Evolutionary conservation across 2,113 vertebrate genomes (phyloP).

Genomic region (Calonectris borealis): DNA sequence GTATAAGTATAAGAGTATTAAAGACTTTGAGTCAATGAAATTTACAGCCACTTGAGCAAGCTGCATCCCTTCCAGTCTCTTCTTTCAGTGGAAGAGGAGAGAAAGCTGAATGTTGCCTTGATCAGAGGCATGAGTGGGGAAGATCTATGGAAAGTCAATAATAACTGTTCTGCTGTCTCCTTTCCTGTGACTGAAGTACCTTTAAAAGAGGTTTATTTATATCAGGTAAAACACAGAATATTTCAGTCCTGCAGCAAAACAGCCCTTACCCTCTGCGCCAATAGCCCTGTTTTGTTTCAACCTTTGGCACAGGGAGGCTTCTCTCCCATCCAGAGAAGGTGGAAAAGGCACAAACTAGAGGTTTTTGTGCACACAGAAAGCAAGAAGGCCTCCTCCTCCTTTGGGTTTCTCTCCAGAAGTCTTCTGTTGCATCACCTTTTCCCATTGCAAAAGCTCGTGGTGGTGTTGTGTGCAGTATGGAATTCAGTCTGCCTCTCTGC

Average conservation of each 20-base stretch:
- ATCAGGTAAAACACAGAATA: neutral
- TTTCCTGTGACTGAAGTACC: neutral
- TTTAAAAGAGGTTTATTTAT: neutral
- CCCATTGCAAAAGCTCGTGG: neutral
- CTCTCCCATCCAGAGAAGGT: neutral
- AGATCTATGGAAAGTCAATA: neutral
- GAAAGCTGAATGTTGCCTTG: neutral
- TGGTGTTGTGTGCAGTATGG: neutral
- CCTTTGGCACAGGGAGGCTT: neutral
- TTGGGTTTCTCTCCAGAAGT: neutral
- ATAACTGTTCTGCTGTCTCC: neutral
- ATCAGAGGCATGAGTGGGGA: neutral
- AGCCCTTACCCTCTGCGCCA: neutral
- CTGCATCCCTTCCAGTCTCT: neutral
- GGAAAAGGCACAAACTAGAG: neutral
- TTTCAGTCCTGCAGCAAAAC: neutral
- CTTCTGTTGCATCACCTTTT: neutral
- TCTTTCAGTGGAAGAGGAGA: neutral
- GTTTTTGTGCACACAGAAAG: neutral
- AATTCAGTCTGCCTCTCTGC: conserved; percentile 32
- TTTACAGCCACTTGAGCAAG: neutral
- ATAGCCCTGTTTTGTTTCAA: neutral
- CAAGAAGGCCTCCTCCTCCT: neutral
- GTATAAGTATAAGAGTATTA: neutral
- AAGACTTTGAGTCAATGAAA: neutral